Percentiles rank a stretch among this genome's conserved stretches.
Conservation (phyloP, 2,113 vertebrate genomes). For the Hymenochirus boettgeri region DNA sequence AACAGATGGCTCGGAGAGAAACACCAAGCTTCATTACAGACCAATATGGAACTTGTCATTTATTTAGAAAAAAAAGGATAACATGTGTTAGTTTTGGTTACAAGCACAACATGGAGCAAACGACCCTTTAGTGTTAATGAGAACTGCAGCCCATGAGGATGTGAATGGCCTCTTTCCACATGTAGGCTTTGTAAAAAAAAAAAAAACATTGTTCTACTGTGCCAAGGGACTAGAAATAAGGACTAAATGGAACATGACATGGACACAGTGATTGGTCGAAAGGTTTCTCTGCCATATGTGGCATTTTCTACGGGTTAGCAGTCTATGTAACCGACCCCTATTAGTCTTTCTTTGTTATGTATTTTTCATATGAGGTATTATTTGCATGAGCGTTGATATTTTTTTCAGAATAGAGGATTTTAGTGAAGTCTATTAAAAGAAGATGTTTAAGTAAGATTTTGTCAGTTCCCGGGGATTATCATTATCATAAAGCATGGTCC, state of each 20-base stretch:
- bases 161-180: conserved; percentile 16
- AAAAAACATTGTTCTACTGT: neutral
- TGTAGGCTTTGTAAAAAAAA: conserved; percentile 11
- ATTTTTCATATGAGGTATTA: no score
- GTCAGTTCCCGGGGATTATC: neutral
- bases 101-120: conserved; percentile 39
- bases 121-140: conserved; percentile 41
- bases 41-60: conserved; percentile 43
- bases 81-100: conserved; percentile 40
- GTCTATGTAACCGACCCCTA: neutral
- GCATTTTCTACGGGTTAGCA: neutral
- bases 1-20: conserved; percentile 37
- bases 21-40: conserved; percentile 41
- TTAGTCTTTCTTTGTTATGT: neutral
- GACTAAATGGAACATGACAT: conserved; percentile 19
- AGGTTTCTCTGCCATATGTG: conserved; percentile 23
- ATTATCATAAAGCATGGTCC: neutral
- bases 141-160: conserved; percentile 27
- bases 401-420: no score
- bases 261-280: conserved; percentile 16
- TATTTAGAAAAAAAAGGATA: conserved; percentile 21
- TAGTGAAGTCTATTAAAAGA: no score
- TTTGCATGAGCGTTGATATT: no score
- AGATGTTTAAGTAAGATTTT: no score
- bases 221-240: conserved; percentile 2